A percentile compares a stretch with the other conserved stretches of the same genome.
phyloP scores from a whole-genome alignment of 2,888 invertebrate species.

The Platycheirus albimanus region DNA sequence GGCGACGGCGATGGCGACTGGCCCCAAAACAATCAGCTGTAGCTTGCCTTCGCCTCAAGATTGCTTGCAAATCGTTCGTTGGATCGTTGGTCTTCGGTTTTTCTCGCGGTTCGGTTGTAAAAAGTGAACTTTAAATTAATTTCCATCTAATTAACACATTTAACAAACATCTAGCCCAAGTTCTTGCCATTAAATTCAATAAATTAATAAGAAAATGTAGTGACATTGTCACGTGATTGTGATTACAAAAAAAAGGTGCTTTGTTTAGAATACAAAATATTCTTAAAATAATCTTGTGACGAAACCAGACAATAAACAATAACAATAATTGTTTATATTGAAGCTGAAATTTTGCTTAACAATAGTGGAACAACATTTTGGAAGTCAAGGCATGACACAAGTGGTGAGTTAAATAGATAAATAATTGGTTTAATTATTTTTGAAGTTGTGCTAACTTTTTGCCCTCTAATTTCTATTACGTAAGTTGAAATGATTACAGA shows the following conservation, averaged over 20 bases:
- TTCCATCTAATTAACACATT: neutral
- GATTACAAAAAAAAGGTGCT: neutral
- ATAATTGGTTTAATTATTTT: neutral
- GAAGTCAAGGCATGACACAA: slow-evolving; percentile 18
- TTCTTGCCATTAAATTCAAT: neutral
- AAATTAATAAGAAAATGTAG: neutral
- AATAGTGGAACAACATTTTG: neutral
- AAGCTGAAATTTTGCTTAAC: neutral
- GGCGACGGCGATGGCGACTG: too few species aligned
- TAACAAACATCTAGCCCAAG: neutral
- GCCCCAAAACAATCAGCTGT: too few species aligned
- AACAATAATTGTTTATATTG: neutral
- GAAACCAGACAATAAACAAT: neutral
- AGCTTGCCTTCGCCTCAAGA: too few species aligned
- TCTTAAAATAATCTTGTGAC: neutral
- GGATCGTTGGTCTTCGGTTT: neutral
- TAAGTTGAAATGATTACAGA: slow-evolving; percentile 23
- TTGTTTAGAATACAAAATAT: neutral
- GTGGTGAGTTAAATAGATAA: neutral
- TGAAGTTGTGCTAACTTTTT: slow-evolving; percentile 1
- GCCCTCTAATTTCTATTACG: slow-evolving; percentile 3
- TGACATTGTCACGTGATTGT: neutral
- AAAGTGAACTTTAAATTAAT: neutral
- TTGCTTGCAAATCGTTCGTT: too few species aligned
- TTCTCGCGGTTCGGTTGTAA: neutral